phyloP scores from a whole-genome alignment of 2,113 vertebrate species.

The Otocyon megalotis region DNA sequence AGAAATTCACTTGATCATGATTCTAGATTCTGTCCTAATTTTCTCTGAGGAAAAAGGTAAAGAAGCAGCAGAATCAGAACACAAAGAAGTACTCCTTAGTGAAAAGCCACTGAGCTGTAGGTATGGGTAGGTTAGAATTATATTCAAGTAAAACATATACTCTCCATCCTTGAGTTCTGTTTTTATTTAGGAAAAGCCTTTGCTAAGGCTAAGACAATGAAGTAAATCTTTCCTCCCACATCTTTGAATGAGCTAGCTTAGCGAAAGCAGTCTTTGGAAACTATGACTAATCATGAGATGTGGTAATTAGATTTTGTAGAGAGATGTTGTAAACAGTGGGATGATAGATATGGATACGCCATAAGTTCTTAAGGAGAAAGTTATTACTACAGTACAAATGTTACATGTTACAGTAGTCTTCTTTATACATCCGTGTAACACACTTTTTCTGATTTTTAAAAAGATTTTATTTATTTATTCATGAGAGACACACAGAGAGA shows the following conservation, averaged over 20 bases:
- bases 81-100: background rate
- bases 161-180: background rate
- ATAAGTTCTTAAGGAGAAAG: background rate
- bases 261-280: background rate
- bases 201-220: background rate
- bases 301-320: slow-evolving; percentile 46
- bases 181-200: background rate
- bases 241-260: slow-evolving; percentile 11
- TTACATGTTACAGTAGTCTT: background rate
- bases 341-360: background rate
- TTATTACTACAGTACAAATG: background rate
- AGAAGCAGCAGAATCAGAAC: background rate
- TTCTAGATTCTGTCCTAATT: background rate
- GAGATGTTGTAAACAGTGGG: background rate
- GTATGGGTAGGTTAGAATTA: background rate
- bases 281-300: background rate
- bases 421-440: background rate
- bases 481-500: too few species aligned
- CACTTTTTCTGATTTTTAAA: slow-evolving; percentile 7
- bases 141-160: background rate
- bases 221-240: background rate
- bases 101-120: background rate
- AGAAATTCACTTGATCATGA: background rate
- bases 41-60: background rate
- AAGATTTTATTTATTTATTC: too few species aligned